A percentile compares a stretch with the other conserved stretches of the same genome.
Evolutionary conservation across 2,113 vertebrate species (phyloP).

Genomic region (Myrmophylax atrothorax): DNA sequence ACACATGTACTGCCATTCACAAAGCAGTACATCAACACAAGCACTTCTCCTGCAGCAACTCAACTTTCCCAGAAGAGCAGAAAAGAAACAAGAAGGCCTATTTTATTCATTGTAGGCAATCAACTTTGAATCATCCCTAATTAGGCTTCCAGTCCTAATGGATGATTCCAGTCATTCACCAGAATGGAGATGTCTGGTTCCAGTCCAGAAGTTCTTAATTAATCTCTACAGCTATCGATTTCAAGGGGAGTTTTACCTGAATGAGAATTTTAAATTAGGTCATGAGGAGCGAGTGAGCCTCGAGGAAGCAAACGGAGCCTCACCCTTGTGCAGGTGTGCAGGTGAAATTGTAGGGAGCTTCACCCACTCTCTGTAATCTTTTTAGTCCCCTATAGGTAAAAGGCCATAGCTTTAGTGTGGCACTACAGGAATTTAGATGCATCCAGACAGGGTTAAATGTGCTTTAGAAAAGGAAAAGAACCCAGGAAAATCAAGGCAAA

Average conservation of each 20-base stretch:
- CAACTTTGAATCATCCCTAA: slow-evolving; percentile 4
- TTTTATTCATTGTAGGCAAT: not conserved
- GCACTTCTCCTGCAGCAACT: not conserved
- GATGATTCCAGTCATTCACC: too few species aligned
- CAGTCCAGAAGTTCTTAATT: slow-evolving; percentile 15
- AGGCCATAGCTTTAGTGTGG: not conserved
- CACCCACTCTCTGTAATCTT: not conserved
- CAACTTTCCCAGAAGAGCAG: not conserved
- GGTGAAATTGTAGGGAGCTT: slow-evolving; percentile 6
- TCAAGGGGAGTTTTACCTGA: not conserved
- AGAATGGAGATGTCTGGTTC: slow-evolving; percentile 12
- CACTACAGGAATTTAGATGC: not conserved
- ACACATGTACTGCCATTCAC: not conserved
- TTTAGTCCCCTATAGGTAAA: not conserved
- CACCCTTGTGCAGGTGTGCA: not conserved
- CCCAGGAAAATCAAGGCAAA: not conserved
- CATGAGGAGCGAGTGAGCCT: not conserved
- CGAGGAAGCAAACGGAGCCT: not conserved
- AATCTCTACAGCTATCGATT: not conserved
- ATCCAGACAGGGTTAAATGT: not conserved
- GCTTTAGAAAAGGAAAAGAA: not conserved
- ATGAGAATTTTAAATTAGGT: slow-evolving; percentile 4
- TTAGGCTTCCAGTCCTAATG: too few species aligned
- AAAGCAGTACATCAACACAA: not conserved
- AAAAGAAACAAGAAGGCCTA: not conserved